Percentiles rank a stretch among this genome's conserved stretches.
These are phyloP conservation scores for Tonatia bakeri DNA, from an alignment of 2,113 vertebrate species.

Conservation along the genomic window DNA sequence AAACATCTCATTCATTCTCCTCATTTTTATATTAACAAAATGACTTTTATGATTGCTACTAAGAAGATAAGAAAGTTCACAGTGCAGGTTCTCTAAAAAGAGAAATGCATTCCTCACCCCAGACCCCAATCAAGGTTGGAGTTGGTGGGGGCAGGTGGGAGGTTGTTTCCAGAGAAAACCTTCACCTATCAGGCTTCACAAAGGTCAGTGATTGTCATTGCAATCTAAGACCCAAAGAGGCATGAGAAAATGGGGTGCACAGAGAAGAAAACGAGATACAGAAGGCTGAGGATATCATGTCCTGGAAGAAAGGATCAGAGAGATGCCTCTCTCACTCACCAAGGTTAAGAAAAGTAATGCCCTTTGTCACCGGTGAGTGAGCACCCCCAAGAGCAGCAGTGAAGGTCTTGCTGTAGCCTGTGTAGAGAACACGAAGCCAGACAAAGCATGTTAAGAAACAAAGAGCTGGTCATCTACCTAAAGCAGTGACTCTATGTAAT, in stretches of 20 bases:
- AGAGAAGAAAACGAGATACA: background rate
- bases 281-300: background rate
- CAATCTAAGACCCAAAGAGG: background rate
- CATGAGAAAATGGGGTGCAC: background rate
- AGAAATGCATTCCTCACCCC: background rate
- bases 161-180: background rate
- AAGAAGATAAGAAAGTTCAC: background rate
- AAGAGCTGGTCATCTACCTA: background rate
- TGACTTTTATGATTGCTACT: background rate
- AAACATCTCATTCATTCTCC: background rate
- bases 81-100: background rate
- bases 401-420: slow-evolving; percentile 93
- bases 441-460: background rate
- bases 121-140: background rate
- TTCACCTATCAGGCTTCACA: background rate
- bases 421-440: background rate
- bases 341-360: slow-evolving; percentile 88
- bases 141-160: rapidly evolving
- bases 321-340: slow-evolving; percentile 79
- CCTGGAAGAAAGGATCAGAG: background rate
- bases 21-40: background rate
- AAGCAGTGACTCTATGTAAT: background rate
- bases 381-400: slow-evolving; percentile 80
- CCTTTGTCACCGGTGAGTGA: slow-evolving; percentile 61
- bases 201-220: background rate